Percentiles rank a stretch among this genome's conserved stretches.
Evolutionary conservation across 1,140 invertebrate species (phyloP).

Genomic region (Hypsibius dujardini): DNA sequence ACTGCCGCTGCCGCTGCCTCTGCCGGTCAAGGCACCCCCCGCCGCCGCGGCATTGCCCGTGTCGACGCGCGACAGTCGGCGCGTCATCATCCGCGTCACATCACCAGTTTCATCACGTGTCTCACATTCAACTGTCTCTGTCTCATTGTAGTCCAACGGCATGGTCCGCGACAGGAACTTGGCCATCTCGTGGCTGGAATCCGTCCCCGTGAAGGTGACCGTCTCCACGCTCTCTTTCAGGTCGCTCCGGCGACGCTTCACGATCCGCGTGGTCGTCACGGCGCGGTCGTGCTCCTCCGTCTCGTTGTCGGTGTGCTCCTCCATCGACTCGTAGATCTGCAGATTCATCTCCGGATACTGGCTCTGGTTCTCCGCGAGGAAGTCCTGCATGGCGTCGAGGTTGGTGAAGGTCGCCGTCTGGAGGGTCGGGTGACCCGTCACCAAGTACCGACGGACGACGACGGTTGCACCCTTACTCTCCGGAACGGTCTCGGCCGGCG

Average conservation of each 20-base stretch:
- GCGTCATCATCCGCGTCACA: conserved; percentile 12
- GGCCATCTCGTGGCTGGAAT: conserved; percentile 13
- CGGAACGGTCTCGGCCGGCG: neutral
- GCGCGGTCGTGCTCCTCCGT: neutral
- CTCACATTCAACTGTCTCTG: conserved; percentile 12
- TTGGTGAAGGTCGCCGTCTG: neutral
- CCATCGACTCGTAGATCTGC: conserved; percentile 8
- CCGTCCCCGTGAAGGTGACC: neutral
- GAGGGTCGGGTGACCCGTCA: conserved; percentile 3
- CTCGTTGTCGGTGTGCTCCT: neutral
- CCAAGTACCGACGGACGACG: neutral
- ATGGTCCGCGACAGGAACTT: conserved; percentile 7
- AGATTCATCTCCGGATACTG: neutral
- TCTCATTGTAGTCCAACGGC: neutral
- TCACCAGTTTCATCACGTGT: conserved; percentile 7
- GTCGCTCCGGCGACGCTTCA: conserved; percentile 7
- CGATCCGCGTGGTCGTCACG: conserved; percentile 10
- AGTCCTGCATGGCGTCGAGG: neutral
- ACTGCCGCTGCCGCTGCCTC: neutral
- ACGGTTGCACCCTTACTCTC: neutral
- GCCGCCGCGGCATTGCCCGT: neutral
- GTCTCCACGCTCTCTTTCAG: conserved; percentile 1
- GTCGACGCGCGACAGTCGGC: conserved; percentile 15
- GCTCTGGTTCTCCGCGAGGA: neutral
- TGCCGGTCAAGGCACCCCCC: too few species aligned